Conservation (phyloP, 2,888 invertebrate species). For the Hermodice carunculata region DNA sequence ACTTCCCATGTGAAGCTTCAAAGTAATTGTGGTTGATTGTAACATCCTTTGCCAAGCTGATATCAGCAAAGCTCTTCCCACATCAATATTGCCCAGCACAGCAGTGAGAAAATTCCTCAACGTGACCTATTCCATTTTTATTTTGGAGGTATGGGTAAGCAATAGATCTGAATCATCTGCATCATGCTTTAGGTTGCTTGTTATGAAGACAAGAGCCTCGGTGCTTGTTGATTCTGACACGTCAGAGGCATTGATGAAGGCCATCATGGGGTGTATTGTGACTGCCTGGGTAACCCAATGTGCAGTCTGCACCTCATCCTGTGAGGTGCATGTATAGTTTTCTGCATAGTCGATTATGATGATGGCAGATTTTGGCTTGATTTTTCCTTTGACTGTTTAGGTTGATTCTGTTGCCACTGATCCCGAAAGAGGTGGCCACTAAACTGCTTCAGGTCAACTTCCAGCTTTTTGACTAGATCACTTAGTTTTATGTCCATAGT, state of each 20-base stretch:
- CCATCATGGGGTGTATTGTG: constrained; percentile 6
- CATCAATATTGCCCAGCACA: constrained; percentile 5
- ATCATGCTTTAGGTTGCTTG: not conserved
- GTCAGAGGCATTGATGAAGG: not conserved
- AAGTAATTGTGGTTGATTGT: not conserved
- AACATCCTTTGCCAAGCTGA: not conserved
- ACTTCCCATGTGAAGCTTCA: constrained; percentile 8
- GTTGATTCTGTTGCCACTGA: not conserved
- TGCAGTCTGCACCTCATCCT: constrained; percentile 9
- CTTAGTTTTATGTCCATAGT: not conserved
- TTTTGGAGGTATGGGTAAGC: not conserved
- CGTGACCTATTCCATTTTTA: not conserved
- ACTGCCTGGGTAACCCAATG: constrained; percentile 1
- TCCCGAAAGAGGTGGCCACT: not conserved
- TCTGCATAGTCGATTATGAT: not conserved
- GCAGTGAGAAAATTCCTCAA: not conserved
- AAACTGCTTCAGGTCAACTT: not conserved
- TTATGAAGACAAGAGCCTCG: no score
- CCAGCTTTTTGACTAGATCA: not conserved
- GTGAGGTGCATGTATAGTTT: constrained; percentile 1
- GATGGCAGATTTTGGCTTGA: not conserved
- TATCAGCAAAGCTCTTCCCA: constrained; percentile 3
- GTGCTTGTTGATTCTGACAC: not conserved
- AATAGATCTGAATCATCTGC: not conserved
- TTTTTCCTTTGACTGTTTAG: not conserved